These are phyloP conservation scores for Formica selysi DNA, from an alignment of 1,140 invertebrate species.

Conservation along the genomic window DNA sequence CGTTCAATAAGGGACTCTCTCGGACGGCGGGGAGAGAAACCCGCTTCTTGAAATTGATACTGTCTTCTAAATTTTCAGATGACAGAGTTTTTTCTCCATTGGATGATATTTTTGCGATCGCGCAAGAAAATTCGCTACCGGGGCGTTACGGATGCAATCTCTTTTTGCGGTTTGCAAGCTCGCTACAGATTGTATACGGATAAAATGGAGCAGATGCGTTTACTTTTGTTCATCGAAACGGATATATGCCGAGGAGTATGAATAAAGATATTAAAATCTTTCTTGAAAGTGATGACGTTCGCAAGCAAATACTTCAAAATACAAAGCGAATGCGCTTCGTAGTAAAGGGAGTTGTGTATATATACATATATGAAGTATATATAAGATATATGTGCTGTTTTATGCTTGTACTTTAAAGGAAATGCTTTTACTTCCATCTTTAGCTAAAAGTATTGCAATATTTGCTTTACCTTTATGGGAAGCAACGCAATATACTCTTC, in stretches of 20 bases:
- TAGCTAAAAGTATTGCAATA: constrained; percentile 11
- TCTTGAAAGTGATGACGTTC: constrained; percentile 15
- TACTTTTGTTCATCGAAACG: constrained; percentile 3
- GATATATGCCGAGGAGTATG: neutral
- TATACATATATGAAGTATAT: neutral
- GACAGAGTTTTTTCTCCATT: constrained; percentile 56
- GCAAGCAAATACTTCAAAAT: constrained; percentile 36
- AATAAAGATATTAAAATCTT: constrained; percentile 34
- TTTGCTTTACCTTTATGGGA: constrained; percentile 43
- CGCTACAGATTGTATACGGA: neutral
- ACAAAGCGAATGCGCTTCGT: constrained; percentile 27
- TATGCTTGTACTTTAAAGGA: constrained; percentile 41
- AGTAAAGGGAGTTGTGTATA: constrained; percentile 17
- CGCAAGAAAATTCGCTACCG: constrained; percentile 21
- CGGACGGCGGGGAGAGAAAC: constrained; percentile 23
- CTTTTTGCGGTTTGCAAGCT: constrained; percentile 12
- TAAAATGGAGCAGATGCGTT: neutral
- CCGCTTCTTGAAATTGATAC: constrained; percentile 72
- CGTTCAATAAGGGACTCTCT: constrained; percentile 74
- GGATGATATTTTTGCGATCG: constrained; percentile 43
- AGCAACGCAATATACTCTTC: constrained; percentile 32
- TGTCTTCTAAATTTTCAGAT: constrained; percentile 68
- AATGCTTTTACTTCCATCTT: constrained; percentile 42
- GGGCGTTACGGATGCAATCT: neutral
- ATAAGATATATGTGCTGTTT: constrained; percentile 6